Conservation (phyloP, 2,888 invertebrate species). For the Protodeltote pygarga region DNA sequence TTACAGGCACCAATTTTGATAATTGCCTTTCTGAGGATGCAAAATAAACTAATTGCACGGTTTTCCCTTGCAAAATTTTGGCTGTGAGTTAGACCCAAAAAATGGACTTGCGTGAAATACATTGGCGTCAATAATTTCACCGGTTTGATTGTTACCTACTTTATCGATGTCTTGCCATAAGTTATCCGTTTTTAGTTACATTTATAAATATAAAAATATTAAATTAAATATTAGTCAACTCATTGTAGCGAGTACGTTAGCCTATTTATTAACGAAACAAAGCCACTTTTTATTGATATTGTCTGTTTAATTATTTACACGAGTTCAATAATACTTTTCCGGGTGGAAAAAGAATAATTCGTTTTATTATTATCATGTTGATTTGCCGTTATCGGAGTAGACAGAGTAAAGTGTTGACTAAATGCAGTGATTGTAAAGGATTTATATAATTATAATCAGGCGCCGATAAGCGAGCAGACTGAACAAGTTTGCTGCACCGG, state of each 20-base stretch:
- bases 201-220: not conserved
- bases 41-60: no score
- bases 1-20: no score
- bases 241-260: slow-evolving; percentile 30
- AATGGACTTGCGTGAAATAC: no score
- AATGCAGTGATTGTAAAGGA: slow-evolving; percentile 61
- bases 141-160: no score
- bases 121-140: no score
- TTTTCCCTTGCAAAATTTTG: no score
- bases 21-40: no score
- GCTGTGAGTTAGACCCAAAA: no score
- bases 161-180: no score
- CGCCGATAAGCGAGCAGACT: slow-evolving; percentile 55
- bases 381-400: slow-evolving; percentile 33
- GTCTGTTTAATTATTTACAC: slow-evolving; percentile 41
- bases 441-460: slow-evolving; percentile 64
- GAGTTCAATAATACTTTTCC: slow-evolving; percentile 29
- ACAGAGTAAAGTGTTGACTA: slow-evolving; percentile 46
- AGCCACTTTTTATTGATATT: slow-evolving; percentile 31
- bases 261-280: slow-evolving; percentile 39
- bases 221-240: slow-evolving; percentile 26
- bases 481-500: slow-evolving; percentile 56
- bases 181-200: not conserved
- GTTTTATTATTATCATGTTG: slow-evolving; percentile 22
- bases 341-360: slow-evolving; percentile 27